Base-by-base conservation (phyloP, 2,888 invertebrate species). In the Abrostola tripartita region DNA sequence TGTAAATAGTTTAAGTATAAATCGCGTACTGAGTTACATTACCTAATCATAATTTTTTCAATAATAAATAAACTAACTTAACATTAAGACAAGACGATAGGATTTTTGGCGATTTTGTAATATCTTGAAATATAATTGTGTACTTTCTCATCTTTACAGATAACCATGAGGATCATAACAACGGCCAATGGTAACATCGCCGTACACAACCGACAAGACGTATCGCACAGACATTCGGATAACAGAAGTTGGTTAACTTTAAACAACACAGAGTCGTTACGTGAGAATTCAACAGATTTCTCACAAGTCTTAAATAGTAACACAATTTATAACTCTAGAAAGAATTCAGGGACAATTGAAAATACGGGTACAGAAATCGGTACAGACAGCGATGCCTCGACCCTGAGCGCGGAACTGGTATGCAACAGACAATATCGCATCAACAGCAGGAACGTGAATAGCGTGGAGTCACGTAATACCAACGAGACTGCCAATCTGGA, bases 351-450 rank as follows among this genome's bases (percentile, higher is more conserved):
- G 53, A 71, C 78, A 49, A 81, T 83, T 61, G 82, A 84, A 70
- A 88, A 85, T 79, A 71, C 64, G 47, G 65, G 52, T 24, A 73
- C 67, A 51, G 71, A 68, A 60, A 69, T 71, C n/a, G 78, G 76
- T 61, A 74, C 36, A 52, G 62, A 74, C 53, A 76, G 74, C 64
- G 77, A 80, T 51, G 68, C 50, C 56, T 64, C 83, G 49, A 81
- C 82, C 62, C 67, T 81, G 59, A 86, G 81, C 68, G 71, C 77
- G 47, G 87, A 86, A 61, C 76, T 85, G 49, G 89, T 93, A 74
- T 94, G 89, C 79, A 93, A 94, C 76, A 87, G 78, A 68, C 92
- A 91, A 69, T 94, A 92, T 74, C 85, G 87, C 76, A 85, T 93
- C 71, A 90, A 90, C 77, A 83, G 81, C 59, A 88, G 86, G 61